phyloP scores from a whole-genome alignment of 1,140 invertebrate species.

The Brachionus calyciflorus region DNA sequence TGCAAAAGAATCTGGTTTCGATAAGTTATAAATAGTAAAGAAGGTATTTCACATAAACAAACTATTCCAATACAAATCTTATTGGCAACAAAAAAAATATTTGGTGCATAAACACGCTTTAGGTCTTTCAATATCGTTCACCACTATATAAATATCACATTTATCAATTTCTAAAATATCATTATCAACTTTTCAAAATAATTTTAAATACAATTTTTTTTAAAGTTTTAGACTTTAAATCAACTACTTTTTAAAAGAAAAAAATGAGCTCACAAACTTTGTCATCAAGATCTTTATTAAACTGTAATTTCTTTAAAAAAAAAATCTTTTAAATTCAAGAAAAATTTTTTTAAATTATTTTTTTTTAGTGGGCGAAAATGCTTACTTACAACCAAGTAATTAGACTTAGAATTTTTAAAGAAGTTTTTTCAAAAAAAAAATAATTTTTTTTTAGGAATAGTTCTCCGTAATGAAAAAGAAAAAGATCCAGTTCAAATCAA shows the following conservation, averaged over 20 bases:
- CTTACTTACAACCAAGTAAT: slow-evolving; percentile 5
- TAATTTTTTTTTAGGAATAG: neutral
- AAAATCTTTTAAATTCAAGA: neutral
- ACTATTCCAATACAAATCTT: slow-evolving; percentile 28
- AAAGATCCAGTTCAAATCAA: neutral
- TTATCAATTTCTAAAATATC: slow-evolving; percentile 7
- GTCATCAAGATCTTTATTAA: neutral
- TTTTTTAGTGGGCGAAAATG: neutral
- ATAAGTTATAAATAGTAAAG: no score
- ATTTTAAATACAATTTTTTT: neutral
- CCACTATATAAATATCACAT: slow-evolving; percentile 32
- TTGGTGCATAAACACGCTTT: slow-evolving; percentile 26
- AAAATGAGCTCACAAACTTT: slow-evolving; percentile 7
- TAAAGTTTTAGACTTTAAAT: neutral
- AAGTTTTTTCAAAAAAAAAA: neutral
- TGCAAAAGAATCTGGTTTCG: no score
- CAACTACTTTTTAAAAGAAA: no score
- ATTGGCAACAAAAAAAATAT: neutral
- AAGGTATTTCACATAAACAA: neutral
- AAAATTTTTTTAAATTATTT: neutral
- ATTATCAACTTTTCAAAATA: neutral
- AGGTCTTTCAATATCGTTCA: no score
- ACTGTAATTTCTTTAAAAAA: neutral
- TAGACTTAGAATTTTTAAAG: neutral
- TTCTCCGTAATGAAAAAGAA: neutral